Evolutionary conservation across 2,797 vertebrate genomes (phyloP), one percentile per base, ranked within the genome.

Genomic region (Linurgus olivaceus): DNA sequence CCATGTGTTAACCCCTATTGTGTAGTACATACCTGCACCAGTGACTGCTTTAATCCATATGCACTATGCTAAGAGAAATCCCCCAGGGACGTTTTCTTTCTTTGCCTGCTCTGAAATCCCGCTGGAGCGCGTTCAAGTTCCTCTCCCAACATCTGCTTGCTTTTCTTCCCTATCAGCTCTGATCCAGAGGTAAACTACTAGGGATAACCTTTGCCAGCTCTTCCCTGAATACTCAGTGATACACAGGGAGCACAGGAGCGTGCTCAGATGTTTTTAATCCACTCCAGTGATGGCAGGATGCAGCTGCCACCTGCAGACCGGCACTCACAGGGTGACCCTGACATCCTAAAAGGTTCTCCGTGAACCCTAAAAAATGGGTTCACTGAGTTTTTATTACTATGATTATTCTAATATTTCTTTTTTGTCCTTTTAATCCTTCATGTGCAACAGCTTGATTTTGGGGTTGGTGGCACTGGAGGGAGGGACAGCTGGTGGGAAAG

Each of bases 231-330:
- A 1, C 58, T 37, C 51, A 23, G 55, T 24, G 45, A 9, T 10
- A 20, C 1, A 1, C 37, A 37, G 72, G 86, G 81, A 79, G 86
- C 62, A 45, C 21, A 4, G 68, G 77, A 71, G 66, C 7, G 23
- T 3, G 25, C 72, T 76, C 21, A 7, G 71, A 37, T 81, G 74
- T 11, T 17, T 68, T 62, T 35, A 13, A 13, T 16, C 0, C 35
- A 31, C 16, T 24, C 55, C 16, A 7, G 26, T 0, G 29, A 47
- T 58, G 61, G 82, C 85, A 93, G 94, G 65, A 90, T 62, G 86
- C 94, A 97, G 91, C 84, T 84, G 83, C 89, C 89, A 88, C 92
- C 90, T 96, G 94, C 92, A 94, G 79, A 86, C 61, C 6, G 0
- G 38, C 12, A 0, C 17, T 71, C 17, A 19, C 88, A 44, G 68